These are phyloP conservation scores for Eumaeus atala DNA, from an alignment of 1,140 invertebrate species.

Conservation along the genomic window DNA sequence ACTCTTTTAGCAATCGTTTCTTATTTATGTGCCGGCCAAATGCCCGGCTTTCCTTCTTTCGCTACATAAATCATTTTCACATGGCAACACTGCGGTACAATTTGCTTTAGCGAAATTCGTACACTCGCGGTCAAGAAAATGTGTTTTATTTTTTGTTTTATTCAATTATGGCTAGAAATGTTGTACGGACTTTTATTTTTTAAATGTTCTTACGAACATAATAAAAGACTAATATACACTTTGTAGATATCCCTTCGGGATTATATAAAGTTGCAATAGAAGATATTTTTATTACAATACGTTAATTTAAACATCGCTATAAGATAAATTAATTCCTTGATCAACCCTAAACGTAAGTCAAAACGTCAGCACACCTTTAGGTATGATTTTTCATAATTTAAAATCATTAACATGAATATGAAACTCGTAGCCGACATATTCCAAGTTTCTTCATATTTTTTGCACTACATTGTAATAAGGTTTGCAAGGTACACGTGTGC, in stretches of 20 bases:
- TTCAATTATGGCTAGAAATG: not conserved
- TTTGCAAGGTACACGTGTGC: slow-evolving; percentile 20
- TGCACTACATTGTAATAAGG: slow-evolving; percentile 20
- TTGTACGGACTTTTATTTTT: not conserved
- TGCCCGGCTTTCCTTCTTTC: slow-evolving; percentile 39
- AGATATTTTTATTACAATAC: too few species aligned
- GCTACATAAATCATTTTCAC: slow-evolving; percentile 58
- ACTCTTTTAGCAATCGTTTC: slow-evolving; percentile 44
- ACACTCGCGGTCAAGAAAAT: slow-evolving; percentile 5
- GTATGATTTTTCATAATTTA: too few species aligned
- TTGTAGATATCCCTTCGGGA: too few species aligned
- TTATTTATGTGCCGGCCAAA: slow-evolving; percentile 45
- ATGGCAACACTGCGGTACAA: slow-evolving; percentile 27
- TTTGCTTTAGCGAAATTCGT: slow-evolving; percentile 17
- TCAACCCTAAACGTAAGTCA: too few species aligned
- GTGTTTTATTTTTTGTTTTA: too few species aligned
- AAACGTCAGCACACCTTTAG: too few species aligned
- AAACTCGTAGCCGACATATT: not conserved
- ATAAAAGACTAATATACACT: too few species aligned
- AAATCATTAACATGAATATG: not conserved
- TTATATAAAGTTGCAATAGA: too few species aligned
- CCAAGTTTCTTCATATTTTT: not conserved
- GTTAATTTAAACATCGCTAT: too few species aligned
- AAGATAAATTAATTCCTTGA: too few species aligned
- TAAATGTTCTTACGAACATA: too few species aligned